Base-by-base conservation (phyloP, 2,888 invertebrate species). In the Marasmarcha lunaedactyla region DNA sequence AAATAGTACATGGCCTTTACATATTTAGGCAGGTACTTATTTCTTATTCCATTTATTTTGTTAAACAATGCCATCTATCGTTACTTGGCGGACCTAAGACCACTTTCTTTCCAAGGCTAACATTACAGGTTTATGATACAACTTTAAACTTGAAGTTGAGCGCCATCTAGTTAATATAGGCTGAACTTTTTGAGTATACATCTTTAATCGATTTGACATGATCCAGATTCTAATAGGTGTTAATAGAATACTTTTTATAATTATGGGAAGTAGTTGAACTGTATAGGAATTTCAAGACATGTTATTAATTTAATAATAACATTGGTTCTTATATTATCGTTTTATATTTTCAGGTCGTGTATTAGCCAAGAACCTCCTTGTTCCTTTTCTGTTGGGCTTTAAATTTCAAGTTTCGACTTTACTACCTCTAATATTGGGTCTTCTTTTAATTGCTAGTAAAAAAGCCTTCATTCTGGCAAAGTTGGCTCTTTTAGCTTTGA, bases 401-500 rank as follows among this genome's bases (percentile, higher is more conserved):
- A 93, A 93, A 70, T 91, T 94, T 57, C 92, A 92, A 57, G 71
- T 93, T 34, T 87, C 89, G 1, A 90, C 92, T 1, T 62, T 94
- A 42, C 71, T 93, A 11, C 93, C 93, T 0, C 59, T 94, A 38
- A 57, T 93, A 6, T 87, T 94, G 45, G 92, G 91, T 1, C 59
- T 88, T 6, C 67, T 93, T 27, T 85, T 92, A 35, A 54, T 93
- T 33, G 77, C 93, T 1, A 89, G 91, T 13, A 93, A 93, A 57
- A 94, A 94, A 57, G 92, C 92, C 0, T 84, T 92, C 35, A 59
- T 93, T 1, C 57, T 94, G 11, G 90, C 90, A 35, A 93, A 94
- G 61, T 46, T 93, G 37, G 92, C 92, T 0, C 65, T 93, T 6
- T 69, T 92, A 38, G 78, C 92, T 9, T 88, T 89, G 14, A 90